These are phyloP conservation scores for Coleophora deauratella DNA, from an alignment of 2,888 invertebrate genomes.

Conservation along the genomic window DNA sequence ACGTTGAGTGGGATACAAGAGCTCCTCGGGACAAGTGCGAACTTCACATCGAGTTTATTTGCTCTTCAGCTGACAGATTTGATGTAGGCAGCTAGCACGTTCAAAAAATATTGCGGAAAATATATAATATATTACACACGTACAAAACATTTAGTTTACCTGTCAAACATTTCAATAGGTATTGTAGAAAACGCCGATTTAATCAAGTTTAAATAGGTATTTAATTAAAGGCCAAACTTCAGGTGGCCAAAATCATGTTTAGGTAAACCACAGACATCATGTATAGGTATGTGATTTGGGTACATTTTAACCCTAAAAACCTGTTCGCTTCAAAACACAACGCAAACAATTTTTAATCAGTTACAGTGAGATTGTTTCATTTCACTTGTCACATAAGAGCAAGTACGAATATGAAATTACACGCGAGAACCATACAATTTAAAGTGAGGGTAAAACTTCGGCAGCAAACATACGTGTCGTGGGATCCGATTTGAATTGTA, in stretches of 20 bases:
- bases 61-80: slow-evolving; percentile 48
- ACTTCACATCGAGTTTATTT: slow-evolving; percentile 54
- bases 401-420: slow-evolving; percentile 1
- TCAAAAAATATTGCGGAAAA: not conserved
- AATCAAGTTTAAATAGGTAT: too few species aligned
- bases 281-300: too few species aligned
- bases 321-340: not conserved
- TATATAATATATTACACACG: too few species aligned
- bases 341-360: not conserved
- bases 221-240: too few species aligned
- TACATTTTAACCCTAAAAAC: too few species aligned
- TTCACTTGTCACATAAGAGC: slow-evolving; percentile 1
- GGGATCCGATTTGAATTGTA: slow-evolving; percentile 47
- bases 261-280: too few species aligned
- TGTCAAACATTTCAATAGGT: too few species aligned
- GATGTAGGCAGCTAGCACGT: slow-evolving; percentile 17
- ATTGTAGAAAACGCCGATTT: too few species aligned
- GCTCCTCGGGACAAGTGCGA: slow-evolving; percentile 38
- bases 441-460: slow-evolving; percentile 34
- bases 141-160: too few species aligned
- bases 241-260: too few species aligned
- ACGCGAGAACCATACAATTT: not conserved
- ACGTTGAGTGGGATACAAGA: slow-evolving; percentile 38
- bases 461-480: slow-evolving; percentile 30
- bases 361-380: slow-evolving; percentile 2